phyloP scores from a whole-genome alignment of 2,888 invertebrate genomes.

The Villa cingulata region DNA sequence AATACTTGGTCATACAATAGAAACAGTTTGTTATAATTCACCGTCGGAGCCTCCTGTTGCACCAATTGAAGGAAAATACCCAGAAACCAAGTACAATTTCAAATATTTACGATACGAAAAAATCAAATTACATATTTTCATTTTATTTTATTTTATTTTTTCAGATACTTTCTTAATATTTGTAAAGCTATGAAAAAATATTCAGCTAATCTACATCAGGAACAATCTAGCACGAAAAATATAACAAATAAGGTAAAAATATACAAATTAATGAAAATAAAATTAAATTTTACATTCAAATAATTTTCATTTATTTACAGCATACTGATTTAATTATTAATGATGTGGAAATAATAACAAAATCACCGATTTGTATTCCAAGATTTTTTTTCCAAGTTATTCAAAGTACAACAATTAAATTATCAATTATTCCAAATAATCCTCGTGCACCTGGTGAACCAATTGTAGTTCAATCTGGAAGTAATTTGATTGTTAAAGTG shows the following conservation, averaged over 20 bases:
- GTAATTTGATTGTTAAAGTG: conserved; percentile 80
- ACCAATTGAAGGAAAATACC: conserved; percentile 29
- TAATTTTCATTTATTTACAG: conserved; percentile 15
- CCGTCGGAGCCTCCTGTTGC: conserved; percentile 32
- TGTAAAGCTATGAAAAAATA: conserved; percentile 31
- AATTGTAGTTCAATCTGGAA: conserved; percentile 67
- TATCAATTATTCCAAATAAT: conserved; percentile 70
- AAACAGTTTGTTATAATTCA: conserved; percentile 32
- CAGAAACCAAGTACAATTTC: conserved; percentile 28
- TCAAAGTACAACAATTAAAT: conserved; percentile 66
- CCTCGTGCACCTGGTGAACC: conserved; percentile 68
- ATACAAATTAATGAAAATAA: background rate
- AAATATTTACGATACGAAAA: background rate
- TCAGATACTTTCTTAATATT: conserved; percentile 21
- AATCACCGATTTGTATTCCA: conserved; percentile 53
- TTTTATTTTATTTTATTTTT: conserved; percentile 2
- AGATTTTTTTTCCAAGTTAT: conserved; percentile 73
- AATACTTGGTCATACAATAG: conserved; percentile 31
- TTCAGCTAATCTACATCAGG: conserved; percentile 28
- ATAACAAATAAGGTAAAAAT: conserved; percentile 27
- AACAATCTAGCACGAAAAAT: conserved; percentile 28
- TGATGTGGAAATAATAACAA: conserved; percentile 47
- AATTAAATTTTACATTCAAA: background rate
- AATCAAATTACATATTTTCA: background rate
- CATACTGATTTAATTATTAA: conserved; percentile 45